A percentile compares a stretch with the other conserved stretches of the same genome.
Evolutionary conservation across 2,797 vertebrate species (phyloP).

Genomic region (Rhodeus uyekii): DNA sequence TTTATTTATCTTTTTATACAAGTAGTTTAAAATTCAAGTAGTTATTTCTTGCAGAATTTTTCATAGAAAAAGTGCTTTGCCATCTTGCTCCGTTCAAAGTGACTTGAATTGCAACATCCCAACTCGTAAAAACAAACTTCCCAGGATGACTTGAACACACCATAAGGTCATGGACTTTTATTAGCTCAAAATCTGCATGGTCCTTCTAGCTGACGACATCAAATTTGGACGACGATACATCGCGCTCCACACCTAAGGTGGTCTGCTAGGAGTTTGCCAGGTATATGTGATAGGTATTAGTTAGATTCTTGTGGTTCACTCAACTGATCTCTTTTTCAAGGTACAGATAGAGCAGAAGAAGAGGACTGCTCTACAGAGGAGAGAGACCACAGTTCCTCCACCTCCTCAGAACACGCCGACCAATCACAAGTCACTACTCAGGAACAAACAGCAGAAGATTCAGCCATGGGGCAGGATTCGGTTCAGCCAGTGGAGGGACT

Average conservation of each 20-base stretch:
- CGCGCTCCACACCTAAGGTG: not conserved
- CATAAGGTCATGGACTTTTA: not conserved
- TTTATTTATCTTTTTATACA: not conserved
- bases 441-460: conserved; percentile 56
- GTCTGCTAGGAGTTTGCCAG: not conserved
- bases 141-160: not conserved
- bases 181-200: conserved; percentile 10
- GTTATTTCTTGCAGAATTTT: not conserved
- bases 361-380: conserved; percentile 70
- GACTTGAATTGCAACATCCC: not conserved
- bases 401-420: conserved; percentile 57
- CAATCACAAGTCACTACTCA: conserved; percentile 64
- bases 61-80: not conserved
- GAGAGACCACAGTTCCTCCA: conserved; percentile 57
- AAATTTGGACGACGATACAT: not conserved
- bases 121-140: not conserved
- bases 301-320: not conserved
- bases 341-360: conserved; percentile 65
- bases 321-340: conserved; percentile 61
- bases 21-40: not conserved
- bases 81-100: not conserved
- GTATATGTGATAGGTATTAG: not conserved
- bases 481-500: conserved; percentile 46
- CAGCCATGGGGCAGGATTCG: conserved; percentile 47
- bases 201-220: not conserved